These are phyloP conservation scores for Mystacides longicornis DNA, from an alignment of 2,888 invertebrate genomes.

Conservation along the genomic window DNA sequence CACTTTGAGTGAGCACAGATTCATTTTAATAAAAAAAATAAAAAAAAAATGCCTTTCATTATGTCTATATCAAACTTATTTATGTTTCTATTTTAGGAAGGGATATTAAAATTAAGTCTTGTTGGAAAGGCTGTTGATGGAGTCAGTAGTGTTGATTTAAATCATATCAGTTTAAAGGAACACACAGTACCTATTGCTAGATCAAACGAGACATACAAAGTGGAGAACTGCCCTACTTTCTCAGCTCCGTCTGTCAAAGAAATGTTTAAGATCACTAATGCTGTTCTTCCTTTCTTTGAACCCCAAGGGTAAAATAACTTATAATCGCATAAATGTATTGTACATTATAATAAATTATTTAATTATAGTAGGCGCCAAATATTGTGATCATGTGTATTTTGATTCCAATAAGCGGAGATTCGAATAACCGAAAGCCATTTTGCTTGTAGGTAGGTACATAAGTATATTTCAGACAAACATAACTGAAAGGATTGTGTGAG, in stretches of 20 bases:
- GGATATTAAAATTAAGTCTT: constrained; percentile 55
- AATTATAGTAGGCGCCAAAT: too few species aligned
- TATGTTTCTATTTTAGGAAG: constrained; percentile 39
- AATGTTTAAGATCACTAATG: constrained; percentile 60
- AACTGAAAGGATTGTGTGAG: too few species aligned
- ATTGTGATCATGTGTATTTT: too few species aligned
- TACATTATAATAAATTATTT: constrained; percentile 25
- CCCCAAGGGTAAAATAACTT: constrained; percentile 30
- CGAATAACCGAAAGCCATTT: too few species aligned
- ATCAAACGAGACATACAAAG: constrained; percentile 10
- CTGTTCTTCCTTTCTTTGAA: constrained; percentile 55
- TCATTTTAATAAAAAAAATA: too few species aligned
- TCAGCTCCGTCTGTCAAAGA: constrained; percentile 55
- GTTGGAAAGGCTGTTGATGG: constrained; percentile 76
- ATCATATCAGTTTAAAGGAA: constrained; percentile 49
- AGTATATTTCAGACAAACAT: too few species aligned
- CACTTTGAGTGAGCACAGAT: too few species aligned
- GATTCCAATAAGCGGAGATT: too few species aligned
- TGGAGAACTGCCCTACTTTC: constrained; percentile 31
- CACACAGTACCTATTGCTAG: constrained; percentile 27
- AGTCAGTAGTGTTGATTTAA: constrained; percentile 55
- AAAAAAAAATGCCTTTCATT: too few species aligned
- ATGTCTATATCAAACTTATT: background rate
- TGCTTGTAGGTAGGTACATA: too few species aligned
- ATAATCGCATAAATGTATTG: background rate